Percentiles rank a stretch among this genome's conserved stretches.
These are phyloP conservation scores for Bufo gargarizans DNA, from an alignment of 2,113 vertebrate genomes.

Conservation along the genomic window DNA sequence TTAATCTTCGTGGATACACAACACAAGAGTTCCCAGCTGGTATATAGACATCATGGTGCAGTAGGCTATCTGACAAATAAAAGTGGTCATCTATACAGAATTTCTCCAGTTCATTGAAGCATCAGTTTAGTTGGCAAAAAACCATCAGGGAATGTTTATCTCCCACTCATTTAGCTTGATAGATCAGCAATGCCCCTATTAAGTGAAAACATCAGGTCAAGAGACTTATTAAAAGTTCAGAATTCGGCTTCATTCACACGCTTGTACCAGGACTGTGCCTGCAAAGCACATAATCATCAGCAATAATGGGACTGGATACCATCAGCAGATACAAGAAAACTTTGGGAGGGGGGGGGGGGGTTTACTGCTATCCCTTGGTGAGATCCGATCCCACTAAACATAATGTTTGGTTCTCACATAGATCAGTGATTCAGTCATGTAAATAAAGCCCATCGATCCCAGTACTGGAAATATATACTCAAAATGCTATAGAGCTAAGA, in stretches of 20 bases:
- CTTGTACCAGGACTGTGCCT: neutral
- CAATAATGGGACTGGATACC: neutral
- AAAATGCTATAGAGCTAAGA: neutral
- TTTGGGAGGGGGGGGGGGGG: too few species aligned
- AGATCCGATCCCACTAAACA: too few species aligned
- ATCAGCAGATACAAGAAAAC: neutral
- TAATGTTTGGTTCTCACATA: neutral
- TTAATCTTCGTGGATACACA: neutral
- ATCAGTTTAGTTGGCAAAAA: neutral
- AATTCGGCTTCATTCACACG: neutral
- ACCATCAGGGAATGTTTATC: neutral
- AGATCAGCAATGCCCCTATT: neutral
- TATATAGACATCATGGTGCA: constrained; percentile 52
- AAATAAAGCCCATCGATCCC: neutral
- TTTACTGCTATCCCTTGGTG: too few species aligned
- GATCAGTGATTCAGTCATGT: neutral
- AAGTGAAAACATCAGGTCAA: neutral
- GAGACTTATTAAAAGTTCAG: neutral
- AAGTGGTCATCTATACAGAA: constrained; percentile 38
- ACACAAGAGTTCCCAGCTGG: constrained; percentile 54
- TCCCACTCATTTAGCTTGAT: neutral
- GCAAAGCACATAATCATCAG: neutral
- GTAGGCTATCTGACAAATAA: constrained; percentile 60
- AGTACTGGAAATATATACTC: neutral
- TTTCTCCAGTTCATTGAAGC: constrained; percentile 34